These are phyloP conservation scores for Clostera curtula DNA, from an alignment of 2,888 invertebrate genomes.

Conservation along the genomic window DNA sequence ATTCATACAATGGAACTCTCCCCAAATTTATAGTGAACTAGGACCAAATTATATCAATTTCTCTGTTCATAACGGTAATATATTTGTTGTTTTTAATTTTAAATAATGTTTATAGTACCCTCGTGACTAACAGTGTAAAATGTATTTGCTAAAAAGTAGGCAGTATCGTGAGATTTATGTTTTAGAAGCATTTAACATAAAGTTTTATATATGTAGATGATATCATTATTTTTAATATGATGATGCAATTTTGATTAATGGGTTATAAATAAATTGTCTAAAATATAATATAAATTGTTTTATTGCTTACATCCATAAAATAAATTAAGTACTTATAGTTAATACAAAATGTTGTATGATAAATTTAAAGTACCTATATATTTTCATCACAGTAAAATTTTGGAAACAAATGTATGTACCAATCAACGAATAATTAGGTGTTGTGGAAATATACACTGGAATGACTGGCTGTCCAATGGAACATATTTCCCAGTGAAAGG, in stretches of 20 bases:
- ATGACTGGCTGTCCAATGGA: no score
- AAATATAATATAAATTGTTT: constrained; percentile 31
- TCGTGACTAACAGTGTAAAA: constrained; percentile 56
- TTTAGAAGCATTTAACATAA: constrained; percentile 71
- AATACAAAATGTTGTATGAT: no score
- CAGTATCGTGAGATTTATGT: constrained; percentile 63
- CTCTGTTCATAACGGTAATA: constrained; percentile 48
- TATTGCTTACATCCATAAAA: constrained; percentile 22
- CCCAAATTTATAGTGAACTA: constrained; percentile 44
- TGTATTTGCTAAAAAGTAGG: constrained; percentile 50
- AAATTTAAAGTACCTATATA: no score
- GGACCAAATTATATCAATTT: constrained; percentile 61
- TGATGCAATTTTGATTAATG: constrained; percentile 66
- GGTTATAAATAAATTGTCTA: constrained; percentile 66
- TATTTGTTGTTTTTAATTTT: constrained; percentile 64
- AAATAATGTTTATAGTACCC: constrained; percentile 53
- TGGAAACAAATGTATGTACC: no score
- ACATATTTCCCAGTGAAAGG: no score
- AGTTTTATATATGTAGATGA: constrained; percentile 62
- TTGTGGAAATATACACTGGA: no score
- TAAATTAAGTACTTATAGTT: no score
- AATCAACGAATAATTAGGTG: no score
- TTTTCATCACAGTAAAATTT: no score
- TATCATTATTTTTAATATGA: constrained; percentile 70
- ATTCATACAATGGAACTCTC: constrained; percentile 24